Evolutionary conservation across 1,140 invertebrate species (phyloP).

Genomic region (Aphelenchoides fujianensis): DNA sequence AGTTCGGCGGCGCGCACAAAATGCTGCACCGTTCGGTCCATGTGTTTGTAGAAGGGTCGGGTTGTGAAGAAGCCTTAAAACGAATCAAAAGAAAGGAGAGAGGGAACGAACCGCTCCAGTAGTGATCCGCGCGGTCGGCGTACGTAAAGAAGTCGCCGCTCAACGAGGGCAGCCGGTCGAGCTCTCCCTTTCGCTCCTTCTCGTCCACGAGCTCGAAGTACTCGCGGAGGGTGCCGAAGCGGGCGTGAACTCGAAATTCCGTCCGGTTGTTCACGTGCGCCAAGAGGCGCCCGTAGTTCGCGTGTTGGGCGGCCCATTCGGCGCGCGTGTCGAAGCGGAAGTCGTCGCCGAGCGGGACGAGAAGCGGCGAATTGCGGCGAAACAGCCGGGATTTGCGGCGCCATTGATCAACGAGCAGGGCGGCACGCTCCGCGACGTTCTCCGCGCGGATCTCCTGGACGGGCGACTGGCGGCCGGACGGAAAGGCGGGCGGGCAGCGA

Average conservation of each 20-base stretch:
- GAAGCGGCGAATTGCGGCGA: constrained; percentile 80
- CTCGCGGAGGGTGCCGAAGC: constrained; percentile 86
- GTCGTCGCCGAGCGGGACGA: constrained; percentile 88
- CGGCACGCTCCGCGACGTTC: constrained; percentile 64
- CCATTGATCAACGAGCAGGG: constrained; percentile 84
- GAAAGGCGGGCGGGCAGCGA: no score
- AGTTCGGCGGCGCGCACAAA: constrained; percentile 77
- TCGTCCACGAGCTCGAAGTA: constrained; percentile 80
- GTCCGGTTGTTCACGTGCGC: constrained; percentile 83
- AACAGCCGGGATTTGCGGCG: constrained; percentile 88
- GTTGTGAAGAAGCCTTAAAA: no score
- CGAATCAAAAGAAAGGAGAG: no score
- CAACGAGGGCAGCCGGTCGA: constrained; percentile 72
- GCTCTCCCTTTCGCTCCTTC: no score
- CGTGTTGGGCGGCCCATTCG: constrained; percentile 88
- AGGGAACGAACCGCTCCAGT: constrained; percentile 97
- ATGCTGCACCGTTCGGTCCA: constrained; percentile 77
- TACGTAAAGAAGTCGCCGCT: constrained; percentile 97
- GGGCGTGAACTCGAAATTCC: constrained; percentile 67
- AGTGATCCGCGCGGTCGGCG: constrained; percentile 88
- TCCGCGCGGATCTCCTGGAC: neutral
- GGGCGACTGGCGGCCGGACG: no score
- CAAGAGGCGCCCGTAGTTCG: constrained; percentile 87
- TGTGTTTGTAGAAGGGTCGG: constrained; percentile 85
- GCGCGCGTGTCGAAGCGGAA: constrained; percentile 81